Evolutionary conservation across 2,113 vertebrate genomes (phyloP).

Genomic region (Leucopsar rothschildi): DNA sequence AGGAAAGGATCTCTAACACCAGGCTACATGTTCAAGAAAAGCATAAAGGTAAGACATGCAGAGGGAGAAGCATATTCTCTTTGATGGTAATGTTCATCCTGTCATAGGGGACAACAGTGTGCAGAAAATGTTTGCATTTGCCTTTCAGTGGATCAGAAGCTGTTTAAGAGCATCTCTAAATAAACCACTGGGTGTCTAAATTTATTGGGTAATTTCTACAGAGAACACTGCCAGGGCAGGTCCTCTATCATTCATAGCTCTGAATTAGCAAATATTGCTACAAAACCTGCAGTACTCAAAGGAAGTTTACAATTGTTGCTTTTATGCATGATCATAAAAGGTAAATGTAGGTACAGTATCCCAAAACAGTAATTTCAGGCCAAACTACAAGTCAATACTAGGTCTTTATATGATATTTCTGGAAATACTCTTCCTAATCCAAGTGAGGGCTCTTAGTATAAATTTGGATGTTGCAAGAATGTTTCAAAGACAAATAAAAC

Average conservation of each 20-base stretch:
- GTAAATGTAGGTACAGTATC: neutral
- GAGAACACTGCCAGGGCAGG: neutral
- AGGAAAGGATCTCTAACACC: constrained; percentile 94
- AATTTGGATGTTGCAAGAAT: neutral
- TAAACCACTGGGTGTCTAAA: neutral
- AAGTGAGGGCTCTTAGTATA: neutral
- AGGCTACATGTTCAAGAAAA: constrained; percentile 94
- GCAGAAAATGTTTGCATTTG: neutral
- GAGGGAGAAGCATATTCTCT: neutral
- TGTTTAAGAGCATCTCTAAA: neutral
- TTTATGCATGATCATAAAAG: neutral
- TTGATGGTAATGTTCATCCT: neutral
- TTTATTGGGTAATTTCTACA: neutral
- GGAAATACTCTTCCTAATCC: neutral
- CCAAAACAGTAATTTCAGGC: neutral
- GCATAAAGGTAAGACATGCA: constrained; percentile 86
- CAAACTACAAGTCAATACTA: neutral
- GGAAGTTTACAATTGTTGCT: neutral
- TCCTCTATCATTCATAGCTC: neutral
- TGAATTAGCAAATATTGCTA: neutral
- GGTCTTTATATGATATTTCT: neutral
- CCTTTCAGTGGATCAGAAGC: neutral
- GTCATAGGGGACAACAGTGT: neutral
- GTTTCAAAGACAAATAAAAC: neutral
- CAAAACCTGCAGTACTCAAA: neutral